These are phyloP conservation scores for Drosophila tani DNA, from an alignment of 1,140 invertebrate species.

Conservation along the genomic window DNA sequence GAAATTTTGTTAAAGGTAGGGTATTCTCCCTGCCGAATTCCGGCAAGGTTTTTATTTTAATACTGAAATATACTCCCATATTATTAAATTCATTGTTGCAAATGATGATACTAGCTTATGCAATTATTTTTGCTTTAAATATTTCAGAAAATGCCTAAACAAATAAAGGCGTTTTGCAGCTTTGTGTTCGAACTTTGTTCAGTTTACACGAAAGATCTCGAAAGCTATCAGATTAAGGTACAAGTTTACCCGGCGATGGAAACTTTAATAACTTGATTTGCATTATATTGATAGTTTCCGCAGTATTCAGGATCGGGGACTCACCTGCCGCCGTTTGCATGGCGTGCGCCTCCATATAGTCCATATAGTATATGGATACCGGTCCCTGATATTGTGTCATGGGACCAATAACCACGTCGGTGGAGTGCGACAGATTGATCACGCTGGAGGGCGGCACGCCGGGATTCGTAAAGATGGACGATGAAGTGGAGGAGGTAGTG, in stretches of 20 bases:
- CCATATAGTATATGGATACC: slow-evolving; percentile 85
- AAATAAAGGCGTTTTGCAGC: neutral
- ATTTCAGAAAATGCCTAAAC: neutral
- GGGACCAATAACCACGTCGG: slow-evolving; percentile 84
- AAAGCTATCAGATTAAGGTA: neutral
- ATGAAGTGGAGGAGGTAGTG: slow-evolving; percentile 21
- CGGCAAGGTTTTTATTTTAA: neutral
- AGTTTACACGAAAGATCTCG: neutral
- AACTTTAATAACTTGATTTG: neutral
- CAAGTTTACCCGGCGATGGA: neutral
- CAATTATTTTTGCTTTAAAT: neutral
- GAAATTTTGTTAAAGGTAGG: neutral
- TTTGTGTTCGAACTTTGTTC: neutral
- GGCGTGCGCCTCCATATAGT: slow-evolving; percentile 70
- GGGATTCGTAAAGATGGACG: slow-evolving; percentile 62
- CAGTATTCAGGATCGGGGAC: slow-evolving; percentile 1
- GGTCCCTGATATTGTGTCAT: slow-evolving; percentile 85
- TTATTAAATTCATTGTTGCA: slow-evolving; percentile 15
- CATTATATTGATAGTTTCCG: slow-evolving; percentile 7
- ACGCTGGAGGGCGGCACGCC: slow-evolving; percentile 77
- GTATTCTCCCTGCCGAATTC: neutral
- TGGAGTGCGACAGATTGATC: slow-evolving; percentile 81
- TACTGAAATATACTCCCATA: neutral
- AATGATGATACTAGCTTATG: neutral
- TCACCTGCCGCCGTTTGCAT: slow-evolving; percentile 75